Conservation (phyloP, 1,140 invertebrate genomes). For the Aradophagus sp. region DNA sequence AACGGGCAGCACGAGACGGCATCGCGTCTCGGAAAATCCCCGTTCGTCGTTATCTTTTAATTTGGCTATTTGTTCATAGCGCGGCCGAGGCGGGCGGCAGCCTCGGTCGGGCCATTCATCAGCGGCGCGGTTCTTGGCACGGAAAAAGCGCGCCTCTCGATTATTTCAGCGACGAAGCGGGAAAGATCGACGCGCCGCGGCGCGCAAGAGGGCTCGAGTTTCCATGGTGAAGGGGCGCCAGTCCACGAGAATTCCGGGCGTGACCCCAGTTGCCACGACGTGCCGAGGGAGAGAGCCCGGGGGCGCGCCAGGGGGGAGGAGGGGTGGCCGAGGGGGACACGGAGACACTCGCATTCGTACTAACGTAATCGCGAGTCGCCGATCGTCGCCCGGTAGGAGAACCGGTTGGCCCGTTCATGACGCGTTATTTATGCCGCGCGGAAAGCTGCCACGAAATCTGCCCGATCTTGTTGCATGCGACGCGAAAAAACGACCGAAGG, state of each 20-base stretch:
- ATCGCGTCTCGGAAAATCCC: too few relatives aligned
- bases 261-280: conserved; percentile 46
- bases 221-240: conserved; percentile 57
- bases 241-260: conserved; percentile 50
- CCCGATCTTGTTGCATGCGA: conserved; percentile 12
- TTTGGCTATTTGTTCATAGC: conserved; percentile 39
- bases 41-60: too few relatives aligned
- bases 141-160: conserved; percentile 35
- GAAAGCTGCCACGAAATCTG: conserved; percentile 34
- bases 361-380: conserved; percentile 39
- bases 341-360: conserved; percentile 16
- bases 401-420: conserved; percentile 41
- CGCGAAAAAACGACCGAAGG: neutral
- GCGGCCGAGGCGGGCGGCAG: conserved; percentile 1
- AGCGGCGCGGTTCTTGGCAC: conserved; percentile 34
- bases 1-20: too few relatives aligned
- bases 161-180: conserved; percentile 52
- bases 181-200: conserved; percentile 36
- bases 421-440: conserved; percentile 41
- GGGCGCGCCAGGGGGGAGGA: too few relatives aligned
- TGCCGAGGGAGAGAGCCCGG: conserved; percentile 5
- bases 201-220: conserved; percentile 44
- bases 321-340: conserved; percentile 5
- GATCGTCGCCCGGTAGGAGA: conserved; percentile 34
- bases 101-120: conserved; percentile 20